Base-by-base conservation (phyloP, 64 coral and sea anemone genomes). In the Montipora foliosa region DNA sequence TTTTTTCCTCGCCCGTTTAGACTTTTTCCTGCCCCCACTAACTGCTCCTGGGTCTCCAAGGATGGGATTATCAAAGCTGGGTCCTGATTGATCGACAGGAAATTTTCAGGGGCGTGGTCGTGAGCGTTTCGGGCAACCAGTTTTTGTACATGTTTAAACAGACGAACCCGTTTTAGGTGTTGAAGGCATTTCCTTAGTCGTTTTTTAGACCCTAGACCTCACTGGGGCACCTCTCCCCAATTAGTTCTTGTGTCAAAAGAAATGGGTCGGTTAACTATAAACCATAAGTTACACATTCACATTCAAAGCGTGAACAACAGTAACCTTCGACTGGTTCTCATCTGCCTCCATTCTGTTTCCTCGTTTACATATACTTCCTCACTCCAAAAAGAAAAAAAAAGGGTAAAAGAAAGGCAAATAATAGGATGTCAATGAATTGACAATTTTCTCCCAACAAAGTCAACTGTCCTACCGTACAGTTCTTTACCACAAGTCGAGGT, bases 381-480 rank as follows among this genome's bases (percentile, higher is more conserved):
- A 66, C 61, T 66, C 16, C 61, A 9, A 2, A 2, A 66, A 66
- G 16, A 66, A 66, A 66, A 66, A 66, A 66, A 66, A 66, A 66
- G 29, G 29, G 29, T 29, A 29, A 29, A 29, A 29, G 68, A 71
- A 71, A 19, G 68, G 11, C 7, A 24, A 74, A 74, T 5, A 8
- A 74, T 74, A 74, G 25, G 71, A 74, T 74, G 71, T 74, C 71
- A 79, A 53, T 50, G 48, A 52, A 48, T 49, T 50, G 77, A 79
- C 14, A 79, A 79, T 48, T 79, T 52, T 49, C 78, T 80, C 10
- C 78, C 50, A 19, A 80, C 50, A 80, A 80, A 80, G 8, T 80
- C 49, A 80, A 58, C 50, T 8, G 19, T 80, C 6, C 78, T 17
- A 58, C 78, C 49, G 49, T 80, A 80, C 5, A 80, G 50, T 80